Evolutionary conservation across 2,888 invertebrate genomes (phyloP).

Genomic region (Cylloceria caligata): DNA sequence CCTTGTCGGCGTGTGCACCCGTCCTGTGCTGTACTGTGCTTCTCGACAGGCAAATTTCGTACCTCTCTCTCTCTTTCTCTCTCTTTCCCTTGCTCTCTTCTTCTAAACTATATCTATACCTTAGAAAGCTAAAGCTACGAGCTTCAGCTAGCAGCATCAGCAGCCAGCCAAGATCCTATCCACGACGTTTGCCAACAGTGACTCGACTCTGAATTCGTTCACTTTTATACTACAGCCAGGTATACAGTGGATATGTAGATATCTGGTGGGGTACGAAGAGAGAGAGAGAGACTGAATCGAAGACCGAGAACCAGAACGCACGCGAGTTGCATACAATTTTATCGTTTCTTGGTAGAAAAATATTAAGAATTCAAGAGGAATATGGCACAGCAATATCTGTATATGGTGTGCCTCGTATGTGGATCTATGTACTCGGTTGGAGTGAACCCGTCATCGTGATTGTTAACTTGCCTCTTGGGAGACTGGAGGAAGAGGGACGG

Average conservation of each 20-base stretch:
- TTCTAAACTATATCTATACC: constrained; percentile 40
- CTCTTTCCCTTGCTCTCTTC: constrained; percentile 57
- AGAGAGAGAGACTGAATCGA: constrained; percentile 21
- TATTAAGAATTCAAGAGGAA: constrained; percentile 55
- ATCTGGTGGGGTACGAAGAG: constrained; percentile 26
- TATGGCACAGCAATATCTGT: constrained; percentile 14
- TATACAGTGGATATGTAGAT: constrained; percentile 56
- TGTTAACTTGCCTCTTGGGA: constrained; percentile 54
- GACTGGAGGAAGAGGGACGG: background rate
- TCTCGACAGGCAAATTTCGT: constrained; percentile 49
- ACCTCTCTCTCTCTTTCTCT: background rate
- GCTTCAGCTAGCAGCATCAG: constrained; percentile 60
- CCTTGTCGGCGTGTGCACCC: constrained; percentile 42
- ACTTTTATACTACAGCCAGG: constrained; percentile 46
- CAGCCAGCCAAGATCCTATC: constrained; percentile 65
- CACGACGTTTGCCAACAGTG: constrained; percentile 78
- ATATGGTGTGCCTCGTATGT: constrained; percentile 17
- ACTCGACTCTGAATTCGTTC: constrained; percentile 70
- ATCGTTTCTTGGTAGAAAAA: constrained; percentile 41
- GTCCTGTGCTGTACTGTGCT: constrained; percentile 39
- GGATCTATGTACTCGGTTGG: constrained; percentile 28
- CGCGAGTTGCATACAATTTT: constrained; percentile 64
- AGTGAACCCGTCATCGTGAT: constrained; percentile 51
- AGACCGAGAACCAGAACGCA: constrained; percentile 55
- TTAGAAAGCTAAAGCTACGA: constrained; percentile 36